phyloP scores from a whole-genome alignment of 1,140 invertebrate species.

The Lepeophtheirus salmonis region DNA sequence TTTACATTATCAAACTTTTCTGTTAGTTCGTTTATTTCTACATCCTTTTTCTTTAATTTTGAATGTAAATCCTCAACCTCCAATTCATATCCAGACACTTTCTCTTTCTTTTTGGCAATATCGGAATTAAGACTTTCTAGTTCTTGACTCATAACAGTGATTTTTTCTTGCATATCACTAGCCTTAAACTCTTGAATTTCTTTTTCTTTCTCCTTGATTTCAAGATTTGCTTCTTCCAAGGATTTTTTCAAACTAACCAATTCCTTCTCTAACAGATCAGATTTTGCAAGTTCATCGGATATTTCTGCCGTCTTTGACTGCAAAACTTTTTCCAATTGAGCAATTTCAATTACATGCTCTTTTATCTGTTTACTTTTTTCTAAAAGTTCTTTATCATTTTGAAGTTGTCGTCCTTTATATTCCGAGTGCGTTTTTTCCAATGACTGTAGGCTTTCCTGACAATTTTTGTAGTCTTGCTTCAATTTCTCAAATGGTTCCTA shows the following conservation, averaged over 20 bases:
- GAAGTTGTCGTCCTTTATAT: not conserved
- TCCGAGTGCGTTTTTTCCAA: constrained; percentile 1
- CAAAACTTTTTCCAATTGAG: constrained; percentile 2
- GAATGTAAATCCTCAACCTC: not conserved
- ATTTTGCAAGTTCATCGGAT: not conserved
- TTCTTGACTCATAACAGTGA: not conserved
- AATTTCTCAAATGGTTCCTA: not conserved
- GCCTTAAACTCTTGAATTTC: not conserved
- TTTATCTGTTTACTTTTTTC: constrained; percentile 1
- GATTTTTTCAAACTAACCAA: not conserved
- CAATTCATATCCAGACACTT: not conserved
- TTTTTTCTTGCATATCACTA: not conserved
- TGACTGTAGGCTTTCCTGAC: not conserved
- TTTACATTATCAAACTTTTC: not conserved
- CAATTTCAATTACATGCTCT: not conserved
- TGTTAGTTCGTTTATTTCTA: not conserved
- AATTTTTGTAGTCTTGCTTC: not conserved
- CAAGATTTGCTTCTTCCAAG: constrained; percentile 3
- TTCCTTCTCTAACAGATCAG: not conserved
- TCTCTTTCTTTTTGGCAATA: not conserved
- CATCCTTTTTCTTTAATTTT: not conserved
- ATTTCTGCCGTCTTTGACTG: constrained; percentile 5
- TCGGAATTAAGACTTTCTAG: not conserved
- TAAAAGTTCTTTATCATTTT: not conserved
- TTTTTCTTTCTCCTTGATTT: constrained; percentile 2